A percentile compares a stretch with the other conserved stretches of the same genome.
phyloP scores from a whole-genome alignment of 2,113 vertebrate species.

The Chitala chitala region DNA sequence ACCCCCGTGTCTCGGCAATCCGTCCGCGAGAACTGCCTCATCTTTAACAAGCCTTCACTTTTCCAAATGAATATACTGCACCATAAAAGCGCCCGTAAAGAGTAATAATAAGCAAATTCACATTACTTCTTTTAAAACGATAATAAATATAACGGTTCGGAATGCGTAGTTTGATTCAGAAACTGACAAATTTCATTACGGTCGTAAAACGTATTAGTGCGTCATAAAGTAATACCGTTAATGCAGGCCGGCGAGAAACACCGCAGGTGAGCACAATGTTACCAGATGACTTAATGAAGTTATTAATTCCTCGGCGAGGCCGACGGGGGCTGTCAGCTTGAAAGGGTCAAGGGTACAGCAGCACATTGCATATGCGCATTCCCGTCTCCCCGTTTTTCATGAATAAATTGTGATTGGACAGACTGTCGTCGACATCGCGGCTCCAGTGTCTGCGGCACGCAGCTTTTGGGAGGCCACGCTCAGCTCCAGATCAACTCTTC shows the following conservation, averaged over 20 bases:
- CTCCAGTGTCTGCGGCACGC: conserved; percentile 46
- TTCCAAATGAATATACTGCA: background rate
- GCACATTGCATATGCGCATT: conserved; percentile 49
- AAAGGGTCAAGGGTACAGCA: conserved; percentile 51
- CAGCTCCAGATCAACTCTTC: no score
- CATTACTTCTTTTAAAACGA: conserved; percentile 3
- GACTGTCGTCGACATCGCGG: conserved; percentile 57
- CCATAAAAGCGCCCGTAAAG: background rate
- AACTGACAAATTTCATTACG: conserved; percentile 8
- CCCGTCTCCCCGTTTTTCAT: conserved; percentile 49
- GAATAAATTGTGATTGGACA: conserved; percentile 55
- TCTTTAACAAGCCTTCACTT: background rate
- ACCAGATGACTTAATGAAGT: conserved; percentile 56
- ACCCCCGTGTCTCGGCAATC: background rate
- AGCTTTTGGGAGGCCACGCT: conserved; percentile 23
- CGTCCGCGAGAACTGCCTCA: background rate
- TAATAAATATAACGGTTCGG: conserved; percentile 11
- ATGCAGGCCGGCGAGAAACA: background rate
- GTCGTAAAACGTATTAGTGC: conserved; percentile 3
- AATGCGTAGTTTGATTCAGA: conserved; percentile 7
- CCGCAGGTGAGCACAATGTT: conserved; percentile 14
- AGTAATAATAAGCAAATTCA: background rate
- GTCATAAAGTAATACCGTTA: conserved; percentile 17
- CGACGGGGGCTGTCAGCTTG: conserved; percentile 52
- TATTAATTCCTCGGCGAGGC: conserved; percentile 53